Evolutionary conservation across 1,140 invertebrate species (phyloP).

Genomic region (Rhyacophila brunnea): DNA sequence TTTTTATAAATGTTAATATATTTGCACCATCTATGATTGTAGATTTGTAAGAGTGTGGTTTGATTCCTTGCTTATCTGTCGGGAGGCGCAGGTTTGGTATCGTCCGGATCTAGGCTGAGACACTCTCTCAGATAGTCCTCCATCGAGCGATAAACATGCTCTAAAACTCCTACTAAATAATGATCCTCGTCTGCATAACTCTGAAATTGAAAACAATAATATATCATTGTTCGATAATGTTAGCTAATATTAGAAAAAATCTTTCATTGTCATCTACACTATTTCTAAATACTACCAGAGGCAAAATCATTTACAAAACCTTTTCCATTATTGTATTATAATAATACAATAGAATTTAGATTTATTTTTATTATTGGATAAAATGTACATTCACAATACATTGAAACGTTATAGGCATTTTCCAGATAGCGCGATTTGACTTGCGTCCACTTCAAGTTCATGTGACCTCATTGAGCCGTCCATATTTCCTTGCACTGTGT

Average conservation of each 20-base stretch:
- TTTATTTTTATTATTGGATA: too few species aligned
- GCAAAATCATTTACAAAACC: too few species aligned
- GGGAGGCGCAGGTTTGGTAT: slow-evolving; percentile 54
- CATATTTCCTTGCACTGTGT: too few species aligned
- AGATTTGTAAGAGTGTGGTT: not conserved
- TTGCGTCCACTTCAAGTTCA: too few species aligned
- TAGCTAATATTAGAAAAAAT: not conserved
- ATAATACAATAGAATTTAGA: too few species aligned
- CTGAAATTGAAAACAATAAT: slow-evolving; percentile 50
- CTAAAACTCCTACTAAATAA: slow-evolving; percentile 70
- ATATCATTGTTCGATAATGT: not conserved
- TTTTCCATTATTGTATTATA: too few species aligned
- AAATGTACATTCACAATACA: too few species aligned
- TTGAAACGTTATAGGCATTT: too few species aligned
- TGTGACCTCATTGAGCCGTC: too few species aligned
- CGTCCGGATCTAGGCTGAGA: slow-evolving; percentile 77
- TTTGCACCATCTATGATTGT: slow-evolving; percentile 8
- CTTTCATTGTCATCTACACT: too few species aligned
- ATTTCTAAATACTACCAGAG: too few species aligned
- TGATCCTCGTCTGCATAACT: slow-evolving; percentile 83
- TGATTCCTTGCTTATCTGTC: slow-evolving; percentile 47
- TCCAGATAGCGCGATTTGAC: too few species aligned
- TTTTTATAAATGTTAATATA: not conserved
- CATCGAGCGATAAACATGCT: slow-evolving; percentile 83
- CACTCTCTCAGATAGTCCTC: slow-evolving; percentile 81